Conservation (phyloP, 1,140 invertebrate species). For the Pseudomyrmex cubaensis region DNA sequence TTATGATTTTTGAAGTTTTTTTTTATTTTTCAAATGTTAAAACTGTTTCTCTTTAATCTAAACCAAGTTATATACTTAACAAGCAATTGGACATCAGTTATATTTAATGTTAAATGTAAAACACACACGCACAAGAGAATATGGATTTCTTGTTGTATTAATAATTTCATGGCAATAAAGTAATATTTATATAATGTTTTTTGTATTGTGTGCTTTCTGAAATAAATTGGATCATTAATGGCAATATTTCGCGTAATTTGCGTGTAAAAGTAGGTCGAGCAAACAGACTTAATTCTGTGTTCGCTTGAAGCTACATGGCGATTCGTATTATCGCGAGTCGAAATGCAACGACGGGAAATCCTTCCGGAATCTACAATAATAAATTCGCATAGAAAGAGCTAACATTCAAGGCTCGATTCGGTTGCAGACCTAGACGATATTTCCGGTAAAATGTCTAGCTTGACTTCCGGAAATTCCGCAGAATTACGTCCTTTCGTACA, state of each 20-base stretch:
- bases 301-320: conserved; percentile 22
- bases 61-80: not conserved
- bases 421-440: conserved; percentile 41
- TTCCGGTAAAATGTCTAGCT: conserved; percentile 40
- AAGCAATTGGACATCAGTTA: not conserved
- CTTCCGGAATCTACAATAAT: conserved; percentile 47
- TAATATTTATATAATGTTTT: not conserved
- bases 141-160: not conserved
- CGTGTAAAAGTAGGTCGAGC: conserved; percentile 19
- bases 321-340: conserved; percentile 29
- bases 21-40: not conserved
- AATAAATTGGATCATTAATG: conserved; percentile 28
- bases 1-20: not conserved
- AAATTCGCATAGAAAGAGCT: conserved; percentile 61
- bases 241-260: conserved; percentile 7
- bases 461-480: conserved; percentile 52
- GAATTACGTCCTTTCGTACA: not conserved
- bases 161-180: not conserved
- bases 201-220: conserved; percentile 1
- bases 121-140: not conserved
- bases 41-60: not conserved
- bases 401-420: conserved; percentile 50
- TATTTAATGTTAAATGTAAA: not conserved
- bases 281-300: conserved; percentile 41
- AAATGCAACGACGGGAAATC: conserved; percentile 31